These are phyloP conservation scores for Pterocles gutturalis DNA, from an alignment of 2,113 vertebrate species.

Conservation along the genomic window DNA sequence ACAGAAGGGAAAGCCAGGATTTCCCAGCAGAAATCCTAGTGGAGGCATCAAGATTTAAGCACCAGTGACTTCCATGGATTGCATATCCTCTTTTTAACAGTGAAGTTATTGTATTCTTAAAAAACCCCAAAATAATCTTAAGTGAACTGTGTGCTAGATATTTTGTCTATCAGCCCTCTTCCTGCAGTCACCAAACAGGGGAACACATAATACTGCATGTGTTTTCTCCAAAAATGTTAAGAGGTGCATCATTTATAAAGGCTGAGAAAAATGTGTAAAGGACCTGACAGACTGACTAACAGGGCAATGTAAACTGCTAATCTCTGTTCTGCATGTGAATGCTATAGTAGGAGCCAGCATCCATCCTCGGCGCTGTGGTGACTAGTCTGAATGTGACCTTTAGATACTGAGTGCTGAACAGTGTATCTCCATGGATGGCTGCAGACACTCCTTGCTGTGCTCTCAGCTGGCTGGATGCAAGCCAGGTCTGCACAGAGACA, in stretches of 20 bases:
- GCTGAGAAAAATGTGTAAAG: not conserved
- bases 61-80: not conserved
- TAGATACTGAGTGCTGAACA: not conserved
- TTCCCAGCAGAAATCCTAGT: not conserved
- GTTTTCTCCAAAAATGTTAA: not conserved
- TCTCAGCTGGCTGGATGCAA: not conserved
- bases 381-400: not conserved
- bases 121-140: not conserved
- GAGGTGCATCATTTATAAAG: not conserved
- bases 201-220: too few relatives aligned
- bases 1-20: not conserved
- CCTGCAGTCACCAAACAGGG: not conserved
- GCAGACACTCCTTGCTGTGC: not conserved
- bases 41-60: not conserved
- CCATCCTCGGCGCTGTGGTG: not conserved
- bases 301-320: not conserved
- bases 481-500: not conserved
- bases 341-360: not conserved
- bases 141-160: not conserved
- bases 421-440: not conserved
- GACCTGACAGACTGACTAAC: not conserved
- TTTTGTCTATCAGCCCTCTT: not conserved
- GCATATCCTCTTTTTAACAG: not conserved
- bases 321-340: not conserved
- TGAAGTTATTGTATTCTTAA: not conserved